Base-by-base conservation (phyloP, 2,113 vertebrate species). In the Tinamus guttatus region DNA sequence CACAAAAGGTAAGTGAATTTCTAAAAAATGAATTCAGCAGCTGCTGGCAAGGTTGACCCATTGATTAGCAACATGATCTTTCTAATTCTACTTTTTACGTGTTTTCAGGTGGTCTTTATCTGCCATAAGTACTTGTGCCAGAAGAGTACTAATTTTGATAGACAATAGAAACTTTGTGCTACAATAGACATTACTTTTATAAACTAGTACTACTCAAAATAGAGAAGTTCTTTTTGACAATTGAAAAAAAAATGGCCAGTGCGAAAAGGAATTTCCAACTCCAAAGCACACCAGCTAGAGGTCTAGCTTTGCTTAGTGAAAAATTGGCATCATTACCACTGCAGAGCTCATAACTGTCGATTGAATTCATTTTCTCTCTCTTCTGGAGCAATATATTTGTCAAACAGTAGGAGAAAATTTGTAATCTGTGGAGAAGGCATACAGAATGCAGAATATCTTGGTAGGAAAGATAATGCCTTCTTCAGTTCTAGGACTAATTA, bases 151-250 rank as follows among this genome's bases (percentile, higher is more conserved):
- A 52, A 62, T 79, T 89, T 81, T 96, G 81, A 95, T 41, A 92
- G 85, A 68, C 74, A 79, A 67, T 36, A 83, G 85, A 94, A 93
- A 95, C 70, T 76, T 14, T 52, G 13, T 36, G 49, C 67, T 81
- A 94, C 13, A 87, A 85, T 49, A 91, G 52, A 75, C 22, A 64
- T 62, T 16, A 77, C 64, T 89, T 64, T 64, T 71, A 93, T 45
- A 90, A 79, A 40, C 28, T 34, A 43, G 8, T 22, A 11, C 70
- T 90, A 90, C 75, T 79, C 28, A 75, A 68, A 92, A 89, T 34
- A 2, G 1, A 14, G 6, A 38, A 38, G 36, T 69, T 89, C 36
- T 59, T 85, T 78, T 41, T 77, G 63, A 85, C 49, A 95, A 41
- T 13, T 0, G 1, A 87, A 79, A 75, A 81, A 78, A 49, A 30